These are phyloP conservation scores for Zootoca vivipara DNA, from an alignment of 2,113 vertebrate genomes.

Conservation along the genomic window DNA sequence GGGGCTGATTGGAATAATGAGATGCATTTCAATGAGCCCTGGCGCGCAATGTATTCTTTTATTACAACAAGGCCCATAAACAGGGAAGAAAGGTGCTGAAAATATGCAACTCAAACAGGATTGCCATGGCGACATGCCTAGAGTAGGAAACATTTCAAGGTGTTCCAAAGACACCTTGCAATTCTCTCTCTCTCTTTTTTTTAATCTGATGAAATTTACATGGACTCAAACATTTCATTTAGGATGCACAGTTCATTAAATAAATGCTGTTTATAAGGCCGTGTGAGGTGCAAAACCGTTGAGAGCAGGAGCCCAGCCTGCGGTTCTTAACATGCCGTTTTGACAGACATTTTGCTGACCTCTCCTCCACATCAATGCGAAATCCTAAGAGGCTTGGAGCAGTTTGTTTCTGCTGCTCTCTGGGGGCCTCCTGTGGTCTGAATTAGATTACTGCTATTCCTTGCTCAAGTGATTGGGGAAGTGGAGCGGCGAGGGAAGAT, in stretches of 20 bases:
- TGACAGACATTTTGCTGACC: background rate
- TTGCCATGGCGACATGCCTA: conserved; percentile 50
- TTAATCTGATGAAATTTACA: conserved; percentile 22
- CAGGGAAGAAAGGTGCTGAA: conserved; percentile 49
- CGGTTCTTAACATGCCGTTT: background rate
- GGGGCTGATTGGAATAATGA: conserved; percentile 68
- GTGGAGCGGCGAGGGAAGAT: background rate
- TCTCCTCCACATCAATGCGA: background rate
- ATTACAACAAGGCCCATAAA: conserved; percentile 60
- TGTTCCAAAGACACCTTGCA: conserved; percentile 28
- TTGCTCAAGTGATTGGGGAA: background rate
- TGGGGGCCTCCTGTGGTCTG: conserved; percentile 75
- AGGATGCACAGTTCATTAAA: background rate
- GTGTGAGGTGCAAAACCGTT: background rate
- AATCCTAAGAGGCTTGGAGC: conserved; percentile 47
- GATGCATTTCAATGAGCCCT: conserved; percentile 69
- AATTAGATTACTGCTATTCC: conserved; percentile 60
- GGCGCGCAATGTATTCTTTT: conserved; percentile 56
- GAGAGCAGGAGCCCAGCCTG: background rate
- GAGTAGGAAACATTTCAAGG: conserved; percentile 42
- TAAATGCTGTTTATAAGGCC: background rate
- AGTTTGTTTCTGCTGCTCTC: conserved; percentile 66
- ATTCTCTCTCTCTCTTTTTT: conserved; percentile 10
- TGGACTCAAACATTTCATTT: background rate
- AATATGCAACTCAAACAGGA: conserved; percentile 46